Conservation (phyloP, 2,113 vertebrate species). For the Pomatostomus ruficeps region DNA sequence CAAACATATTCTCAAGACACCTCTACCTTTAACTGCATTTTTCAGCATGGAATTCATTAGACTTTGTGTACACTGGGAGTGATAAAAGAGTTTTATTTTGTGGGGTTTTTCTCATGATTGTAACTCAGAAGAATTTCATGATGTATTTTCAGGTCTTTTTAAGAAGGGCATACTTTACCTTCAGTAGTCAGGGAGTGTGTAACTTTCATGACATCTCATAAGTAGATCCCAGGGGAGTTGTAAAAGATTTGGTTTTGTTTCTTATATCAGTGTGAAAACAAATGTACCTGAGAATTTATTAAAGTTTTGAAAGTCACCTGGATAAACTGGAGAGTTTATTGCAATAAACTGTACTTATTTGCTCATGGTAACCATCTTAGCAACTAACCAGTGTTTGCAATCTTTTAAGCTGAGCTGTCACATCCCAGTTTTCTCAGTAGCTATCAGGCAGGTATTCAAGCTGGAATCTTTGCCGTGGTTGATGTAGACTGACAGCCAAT, state of each 20-base stretch:
- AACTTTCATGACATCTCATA: slow-evolving; percentile 10
- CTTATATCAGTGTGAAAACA: background rate
- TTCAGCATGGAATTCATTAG: slow-evolving; percentile 17
- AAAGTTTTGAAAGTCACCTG: background rate
- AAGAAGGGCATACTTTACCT: background rate
- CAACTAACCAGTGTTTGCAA: background rate
- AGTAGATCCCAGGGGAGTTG: background rate
- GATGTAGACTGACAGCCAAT: background rate
- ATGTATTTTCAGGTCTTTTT: background rate
- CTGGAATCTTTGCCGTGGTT: background rate
- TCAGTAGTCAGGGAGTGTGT: background rate
- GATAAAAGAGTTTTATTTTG: slow-evolving; percentile 16
- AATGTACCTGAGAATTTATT: background rate
- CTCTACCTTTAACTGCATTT: background rate
- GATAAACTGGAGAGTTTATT: background rate
- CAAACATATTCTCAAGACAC: background rate
- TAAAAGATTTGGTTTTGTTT: background rate
- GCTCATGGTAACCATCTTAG: background rate
- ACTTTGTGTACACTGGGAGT: background rate
- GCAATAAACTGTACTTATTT: background rate
- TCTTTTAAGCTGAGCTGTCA: background rate
- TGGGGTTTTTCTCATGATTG: background rate
- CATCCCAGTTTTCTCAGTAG: background rate
- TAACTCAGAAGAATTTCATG: slow-evolving; percentile 13
- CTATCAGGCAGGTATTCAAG: background rate